Base-by-base conservation (phyloP, 2,113 vertebrate genomes). In the Trichechus manatus region DNA sequence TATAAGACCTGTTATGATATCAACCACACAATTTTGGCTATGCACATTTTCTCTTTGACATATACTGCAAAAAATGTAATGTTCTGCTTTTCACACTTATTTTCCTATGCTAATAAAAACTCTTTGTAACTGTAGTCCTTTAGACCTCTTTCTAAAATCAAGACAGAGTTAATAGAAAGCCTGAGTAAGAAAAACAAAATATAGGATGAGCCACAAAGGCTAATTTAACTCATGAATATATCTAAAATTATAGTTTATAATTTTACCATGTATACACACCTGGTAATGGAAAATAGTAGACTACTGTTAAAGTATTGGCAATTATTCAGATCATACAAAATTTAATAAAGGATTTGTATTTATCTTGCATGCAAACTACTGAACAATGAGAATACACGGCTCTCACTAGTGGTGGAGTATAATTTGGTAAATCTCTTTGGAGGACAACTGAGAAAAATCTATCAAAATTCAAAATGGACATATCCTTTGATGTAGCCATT, bases 61-160 rank as follows among this genome's bases (percentile, higher is more conserved):
- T 44, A 6, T 31, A 89, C 88, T 77, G 13, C 29, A 93, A 95
- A 47, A 80, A 83, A 77, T 33, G 25, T 72, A 79, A 17, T 74
- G 89, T 66, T 92, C 25, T 93, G 63, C 31, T 39, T 94, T 95
- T 77, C 83, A 86, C 19, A 92, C 20, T 36, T 93, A 89, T 50
- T 66, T 89, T 85, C 53, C 63, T 88, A 91, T 72, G 50, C 39
- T 85, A 79, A 78, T 94, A 87, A 90, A 94, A 97, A 94, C 36
- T 44, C 9, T 66, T 20, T 20, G 87, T 8, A 85, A 89, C 20
- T 56, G 1, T 75, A 95, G 88, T 75, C 31, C 56, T 95, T 94
- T 70, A 72, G 72, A 72, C 77, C 36, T 78, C 82, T 88, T 90
- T 84, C 42, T 89, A 82, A 94, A 94, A 74, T 72, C 20, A 95